phyloP scores from a whole-genome alignment of 1,140 invertebrate genomes.

The Fopius arisanus region DNA sequence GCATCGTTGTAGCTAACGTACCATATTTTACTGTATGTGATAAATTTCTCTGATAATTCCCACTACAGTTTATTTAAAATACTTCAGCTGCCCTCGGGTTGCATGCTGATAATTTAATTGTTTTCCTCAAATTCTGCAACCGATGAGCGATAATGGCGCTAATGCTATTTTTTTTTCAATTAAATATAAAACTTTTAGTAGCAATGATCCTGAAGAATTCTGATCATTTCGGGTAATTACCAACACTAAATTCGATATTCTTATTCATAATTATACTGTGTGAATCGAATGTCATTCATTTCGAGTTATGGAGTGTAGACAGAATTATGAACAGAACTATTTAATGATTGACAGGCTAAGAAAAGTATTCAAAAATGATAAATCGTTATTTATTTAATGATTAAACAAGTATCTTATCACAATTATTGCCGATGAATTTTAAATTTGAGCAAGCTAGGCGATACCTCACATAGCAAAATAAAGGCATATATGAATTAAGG shows the following conservation, averaged over 20 bases:
- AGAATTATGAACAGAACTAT: too few relatives aligned
- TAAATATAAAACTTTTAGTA: slow-evolving; percentile 31
- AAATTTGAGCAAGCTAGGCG: not conserved
- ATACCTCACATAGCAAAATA: not conserved
- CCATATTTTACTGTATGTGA: slow-evolving; percentile 32
- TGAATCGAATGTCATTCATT: not conserved
- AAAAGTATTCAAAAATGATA: not conserved
- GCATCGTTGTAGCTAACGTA: slow-evolving; percentile 46
- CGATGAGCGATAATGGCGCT: slow-evolving; percentile 32
- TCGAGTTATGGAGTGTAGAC: not conserved
- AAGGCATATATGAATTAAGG: slow-evolving; percentile 5
- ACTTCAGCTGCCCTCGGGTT: slow-evolving; percentile 7
- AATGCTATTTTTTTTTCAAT: slow-evolving; percentile 42
- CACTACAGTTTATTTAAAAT: slow-evolving; percentile 22
- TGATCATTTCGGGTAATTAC: not conserved
- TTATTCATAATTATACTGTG: too few relatives aligned
- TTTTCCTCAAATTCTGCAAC: slow-evolving; percentile 38
- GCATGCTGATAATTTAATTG: slow-evolving; percentile 33
- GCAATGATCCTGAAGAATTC: not conserved
- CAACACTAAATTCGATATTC: not conserved
- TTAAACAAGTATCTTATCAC: slow-evolving; percentile 16
- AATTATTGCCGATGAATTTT: not conserved
- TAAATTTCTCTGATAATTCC: slow-evolving; percentile 47
- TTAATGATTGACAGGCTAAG: too few relatives aligned
- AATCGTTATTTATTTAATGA: not conserved